These are phyloP conservation scores for Manduca sexta DNA, from an alignment of 1,140 invertebrate genomes.

Conservation along the genomic window DNA sequence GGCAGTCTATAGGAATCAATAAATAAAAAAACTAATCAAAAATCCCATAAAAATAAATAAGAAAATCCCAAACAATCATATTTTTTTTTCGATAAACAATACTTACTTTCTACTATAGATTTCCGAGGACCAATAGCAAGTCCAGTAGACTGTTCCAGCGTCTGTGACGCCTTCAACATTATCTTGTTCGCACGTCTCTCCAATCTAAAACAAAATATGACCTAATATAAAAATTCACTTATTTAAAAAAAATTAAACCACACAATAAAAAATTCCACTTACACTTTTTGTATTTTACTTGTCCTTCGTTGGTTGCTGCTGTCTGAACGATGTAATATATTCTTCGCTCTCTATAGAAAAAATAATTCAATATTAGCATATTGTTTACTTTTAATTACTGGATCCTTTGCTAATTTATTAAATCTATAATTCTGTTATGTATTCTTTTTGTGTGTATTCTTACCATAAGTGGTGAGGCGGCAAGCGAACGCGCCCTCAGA, in stretches of 20 bases:
- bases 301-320: conserved; percentile 73
- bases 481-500: conserved; percentile 37
- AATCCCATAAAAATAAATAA: no score
- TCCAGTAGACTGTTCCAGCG: conserved; percentile 83
- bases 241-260: no score
- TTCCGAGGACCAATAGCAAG: conserved; percentile 75
- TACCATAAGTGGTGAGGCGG: conserved; percentile 44
- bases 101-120: conserved; percentile 47
- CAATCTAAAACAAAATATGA: conserved; percentile 67
- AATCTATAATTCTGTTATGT: no score
- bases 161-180: conserved; percentile 88
- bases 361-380: no score
- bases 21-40: no score
- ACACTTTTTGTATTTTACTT: conserved; percentile 77
- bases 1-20: no score
- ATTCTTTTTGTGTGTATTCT: no score
- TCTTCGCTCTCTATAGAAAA: conserved; percentile 65
- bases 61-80: no score
- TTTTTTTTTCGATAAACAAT: no score
- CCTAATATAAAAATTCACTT: no score
- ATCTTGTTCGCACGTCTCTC: conserved; percentile 92
- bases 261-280: conserved; percentile 35
- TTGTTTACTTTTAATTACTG: no score
- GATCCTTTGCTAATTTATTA: no score
- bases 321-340: conserved; percentile 70